phyloP scores from a whole-genome alignment of 1,140 invertebrate genomes.

The Stegodyphus mimosarum region DNA sequence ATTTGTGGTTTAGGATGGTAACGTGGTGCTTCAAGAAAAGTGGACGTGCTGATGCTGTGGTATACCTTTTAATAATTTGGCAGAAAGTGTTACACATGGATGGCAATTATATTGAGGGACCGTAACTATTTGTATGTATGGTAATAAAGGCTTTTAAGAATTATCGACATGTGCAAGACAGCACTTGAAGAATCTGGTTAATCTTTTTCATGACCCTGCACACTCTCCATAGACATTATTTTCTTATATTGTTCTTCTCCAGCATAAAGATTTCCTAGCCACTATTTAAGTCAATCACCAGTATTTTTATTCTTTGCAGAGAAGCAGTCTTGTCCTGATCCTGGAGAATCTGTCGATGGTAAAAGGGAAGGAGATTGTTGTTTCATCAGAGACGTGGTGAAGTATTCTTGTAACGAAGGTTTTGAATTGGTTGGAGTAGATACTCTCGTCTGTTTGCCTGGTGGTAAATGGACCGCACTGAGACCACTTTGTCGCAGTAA shows the following conservation, averaged over 20 bases:
- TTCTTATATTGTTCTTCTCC: not conserved
- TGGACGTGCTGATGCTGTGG: too few species aligned
- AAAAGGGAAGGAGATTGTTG: constrained; percentile 23
- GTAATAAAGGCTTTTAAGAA: too few species aligned
- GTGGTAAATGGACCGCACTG: constrained; percentile 14
- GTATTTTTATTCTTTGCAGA: constrained; percentile 17
- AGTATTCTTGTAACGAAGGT: constrained; percentile 26
- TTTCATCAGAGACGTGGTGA: constrained; percentile 1
- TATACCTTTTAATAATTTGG: too few species aligned
- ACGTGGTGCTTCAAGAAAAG: too few species aligned
- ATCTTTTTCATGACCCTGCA: too few species aligned
- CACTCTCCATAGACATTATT: too few species aligned
- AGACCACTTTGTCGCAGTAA: constrained; percentile 49
- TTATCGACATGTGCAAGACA: too few species aligned
- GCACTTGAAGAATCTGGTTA: too few species aligned
- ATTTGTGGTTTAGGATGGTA: too few species aligned
- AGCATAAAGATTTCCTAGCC: not conserved
- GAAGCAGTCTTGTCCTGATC: constrained; percentile 35
- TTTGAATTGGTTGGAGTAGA: constrained; percentile 26
- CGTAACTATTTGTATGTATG: too few species aligned
- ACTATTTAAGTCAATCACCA: not conserved
- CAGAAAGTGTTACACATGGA: too few species aligned
- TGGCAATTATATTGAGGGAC: too few species aligned
- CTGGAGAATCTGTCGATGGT: constrained; percentile 41
- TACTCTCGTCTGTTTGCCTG: constrained; percentile 8